Base-by-base conservation (phyloP, 2,113 vertebrate species). In the Lagopus leucura region DNA sequence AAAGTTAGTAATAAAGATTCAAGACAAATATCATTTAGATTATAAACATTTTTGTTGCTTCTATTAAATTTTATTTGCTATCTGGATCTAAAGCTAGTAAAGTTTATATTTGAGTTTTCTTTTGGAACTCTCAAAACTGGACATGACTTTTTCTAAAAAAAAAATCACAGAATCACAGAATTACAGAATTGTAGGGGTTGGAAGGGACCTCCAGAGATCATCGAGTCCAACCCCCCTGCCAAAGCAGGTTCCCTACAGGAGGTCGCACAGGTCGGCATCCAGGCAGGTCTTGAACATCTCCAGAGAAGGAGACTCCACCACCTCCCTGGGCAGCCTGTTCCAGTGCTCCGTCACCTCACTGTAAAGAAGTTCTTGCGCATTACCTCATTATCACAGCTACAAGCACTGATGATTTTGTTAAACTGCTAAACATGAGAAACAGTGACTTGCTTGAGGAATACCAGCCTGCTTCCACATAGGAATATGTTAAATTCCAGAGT, bases 21-120 rank as follows among this genome's bases (percentile, higher is more conserved):
- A 69, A 81, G 14, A 6, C 42, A 0, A 40, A 25, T 57, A 43
- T 76, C 81, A 65, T 61, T 89, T 82, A 69, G 40, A 65, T 48
- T 92, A 42, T 87, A 89, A 91, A 85, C 65, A 50, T 82, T 73
- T 90, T 58, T 42, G 27, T 63, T 81, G 5, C 36, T 69, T 82
- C 65, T 66, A 79, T 93, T 88, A 69, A 38, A 54, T 89, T 87
- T 93, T 70, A 73, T 87, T 87, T 93, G 19, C 74, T 54, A 63
- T 76, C 43, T 89, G 84, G 30, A 28, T 79, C 10, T 69, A 25
- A 18, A 82, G 30, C 28, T 72, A 40, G 5, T 30, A 27, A 16
- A 78, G 12, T 24, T 84, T 65, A 2, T 75, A 76, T 73, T 67
- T 42, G 0, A n/a, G 4, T 27, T 72, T 55, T 43, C 8, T 66